Conservation (phyloP, 2,888 invertebrate species). For the Ischnus inquisitorius region DNA sequence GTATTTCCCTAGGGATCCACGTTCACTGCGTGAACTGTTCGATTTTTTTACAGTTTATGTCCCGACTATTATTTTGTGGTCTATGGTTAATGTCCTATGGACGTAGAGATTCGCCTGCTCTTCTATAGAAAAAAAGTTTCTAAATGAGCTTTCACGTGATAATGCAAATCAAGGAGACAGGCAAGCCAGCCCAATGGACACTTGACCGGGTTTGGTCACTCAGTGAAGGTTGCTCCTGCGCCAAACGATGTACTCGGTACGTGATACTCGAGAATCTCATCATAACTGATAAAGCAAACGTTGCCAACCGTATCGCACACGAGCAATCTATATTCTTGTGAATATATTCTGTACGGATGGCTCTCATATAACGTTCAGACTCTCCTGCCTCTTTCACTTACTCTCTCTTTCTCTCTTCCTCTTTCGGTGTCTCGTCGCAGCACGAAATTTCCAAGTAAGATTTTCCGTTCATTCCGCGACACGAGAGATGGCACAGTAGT, state of each 20-base stretch:
- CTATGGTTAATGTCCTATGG: no score
- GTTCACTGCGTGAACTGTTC: no score
- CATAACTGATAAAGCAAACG: constrained; percentile 19
- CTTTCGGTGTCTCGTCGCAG: neutral
- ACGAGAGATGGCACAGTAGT: constrained; percentile 13
- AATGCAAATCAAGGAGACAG: neutral
- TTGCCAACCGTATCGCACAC: constrained; percentile 27
- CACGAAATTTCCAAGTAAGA: constrained; percentile 48
- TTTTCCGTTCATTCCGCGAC: constrained; percentile 43
- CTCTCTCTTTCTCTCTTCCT: no score
- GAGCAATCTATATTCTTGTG: constrained; percentile 47
- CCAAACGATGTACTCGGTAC: neutral
- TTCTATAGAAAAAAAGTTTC: neutral
- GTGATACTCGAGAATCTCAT: neutral
- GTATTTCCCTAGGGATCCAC: no score
- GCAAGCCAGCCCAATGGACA: neutral
- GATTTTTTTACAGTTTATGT: no score
- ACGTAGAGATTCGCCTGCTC: neutral
- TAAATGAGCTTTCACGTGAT: neutral
- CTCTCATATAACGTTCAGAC: neutral
- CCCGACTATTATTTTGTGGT: no score
- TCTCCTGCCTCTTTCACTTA: neutral
- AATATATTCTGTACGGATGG: constrained; percentile 27
- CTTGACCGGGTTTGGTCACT: neutral
- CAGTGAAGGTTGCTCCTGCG: neutral